phyloP scores from a whole-genome alignment of 2,888 invertebrate species.

The Conops quadrifasciatus region DNA sequence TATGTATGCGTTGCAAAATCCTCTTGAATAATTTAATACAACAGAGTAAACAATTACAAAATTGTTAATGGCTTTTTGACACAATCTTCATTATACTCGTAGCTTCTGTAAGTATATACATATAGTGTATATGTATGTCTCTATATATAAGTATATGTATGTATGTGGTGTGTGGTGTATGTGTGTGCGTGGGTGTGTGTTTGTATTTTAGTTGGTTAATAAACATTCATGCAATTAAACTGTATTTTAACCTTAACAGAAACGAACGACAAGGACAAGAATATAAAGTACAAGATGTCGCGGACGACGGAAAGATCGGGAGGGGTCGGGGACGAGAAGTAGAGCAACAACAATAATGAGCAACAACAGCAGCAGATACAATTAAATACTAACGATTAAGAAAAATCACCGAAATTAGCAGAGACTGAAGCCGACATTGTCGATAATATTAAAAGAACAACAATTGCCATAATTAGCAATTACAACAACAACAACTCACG shows the following conservation, averaged over 20 bases:
- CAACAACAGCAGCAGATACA: background rate
- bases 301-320: too few relatives aligned
- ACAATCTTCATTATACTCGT: background rate
- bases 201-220: background rate
- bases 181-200: background rate
- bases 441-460: background rate
- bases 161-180: background rate
- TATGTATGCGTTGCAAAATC: too few relatives aligned
- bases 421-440: background rate
- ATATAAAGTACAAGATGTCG: too few relatives aligned
- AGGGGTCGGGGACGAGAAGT: too few relatives aligned
- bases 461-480: too few relatives aligned
- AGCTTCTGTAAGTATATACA: background rate
- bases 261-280: too few relatives aligned
- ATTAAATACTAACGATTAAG: background rate
- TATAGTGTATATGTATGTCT: background rate
- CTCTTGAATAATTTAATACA: background rate
- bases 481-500: too few relatives aligned
- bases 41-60: background rate
- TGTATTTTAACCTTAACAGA: too few relatives aligned
- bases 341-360: too few relatives aligned
- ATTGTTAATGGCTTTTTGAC: background rate
- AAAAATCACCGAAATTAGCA: background rate
- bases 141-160: background rate
- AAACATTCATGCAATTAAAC: constrained; percentile 9